Evolutionary conservation across 2,888 invertebrate species (phyloP).

Genomic region (Notodonta dromedarius): DNA sequence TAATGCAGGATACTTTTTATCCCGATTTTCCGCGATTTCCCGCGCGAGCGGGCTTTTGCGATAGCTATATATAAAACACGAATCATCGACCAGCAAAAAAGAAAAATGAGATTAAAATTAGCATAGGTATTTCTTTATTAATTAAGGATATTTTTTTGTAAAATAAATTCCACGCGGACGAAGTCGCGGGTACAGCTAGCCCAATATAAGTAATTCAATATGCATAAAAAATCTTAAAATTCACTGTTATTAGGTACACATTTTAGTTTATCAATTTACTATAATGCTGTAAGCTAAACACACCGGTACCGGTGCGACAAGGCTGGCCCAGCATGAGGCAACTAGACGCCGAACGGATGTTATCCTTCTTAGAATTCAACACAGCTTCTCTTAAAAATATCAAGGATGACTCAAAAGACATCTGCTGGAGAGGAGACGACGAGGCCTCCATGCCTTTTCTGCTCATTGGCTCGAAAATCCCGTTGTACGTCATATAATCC

Average conservation of each 20-base stretch:
- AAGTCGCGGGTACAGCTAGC: no score
- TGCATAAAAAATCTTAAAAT: not conserved
- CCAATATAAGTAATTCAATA: no score
- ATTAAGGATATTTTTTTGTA: no score
- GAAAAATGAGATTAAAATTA: no score
- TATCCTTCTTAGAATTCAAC: slow-evolving; percentile 88
- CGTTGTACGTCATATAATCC: slow-evolving; percentile 99
- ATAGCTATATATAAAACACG: no score
- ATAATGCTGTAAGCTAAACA: slow-evolving; percentile 81
- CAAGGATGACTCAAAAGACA: slow-evolving; percentile 98
- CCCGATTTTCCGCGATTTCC: no score
- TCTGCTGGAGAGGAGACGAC: slow-evolving; percentile 98
- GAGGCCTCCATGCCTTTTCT: slow-evolving; percentile 95
- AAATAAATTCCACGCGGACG: no score
- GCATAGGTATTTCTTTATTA: no score
- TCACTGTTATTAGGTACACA: slow-evolving; percentile 13
- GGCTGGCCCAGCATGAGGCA: slow-evolving; percentile 94
- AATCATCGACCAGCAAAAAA: no score
- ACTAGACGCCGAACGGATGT: slow-evolving; percentile 92
- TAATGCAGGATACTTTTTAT: no score
- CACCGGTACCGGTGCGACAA: slow-evolving; percentile 92
- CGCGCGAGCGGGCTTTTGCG: no score
- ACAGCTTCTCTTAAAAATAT: slow-evolving; percentile 93
- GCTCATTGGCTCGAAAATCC: slow-evolving; percentile 94
- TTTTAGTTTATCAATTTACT: slow-evolving; percentile 47